These are phyloP conservation scores for Ichneumoninae sp. DNA, from an alignment of 2,888 invertebrate species.

Conservation along the genomic window DNA sequence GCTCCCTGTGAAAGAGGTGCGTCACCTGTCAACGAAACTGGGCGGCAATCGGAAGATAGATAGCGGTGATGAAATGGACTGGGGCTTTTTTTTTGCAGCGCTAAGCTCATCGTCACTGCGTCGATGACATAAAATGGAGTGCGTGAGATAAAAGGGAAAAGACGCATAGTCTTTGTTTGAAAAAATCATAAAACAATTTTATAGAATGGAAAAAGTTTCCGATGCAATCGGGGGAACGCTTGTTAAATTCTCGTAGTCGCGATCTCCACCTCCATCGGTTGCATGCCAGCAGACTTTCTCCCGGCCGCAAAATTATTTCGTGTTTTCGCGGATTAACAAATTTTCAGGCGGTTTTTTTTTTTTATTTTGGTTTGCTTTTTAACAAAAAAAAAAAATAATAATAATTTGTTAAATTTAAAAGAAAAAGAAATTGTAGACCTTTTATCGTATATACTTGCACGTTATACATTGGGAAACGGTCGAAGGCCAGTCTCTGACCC, in stretches of 20 bases:
- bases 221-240: no score
- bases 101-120: neutral
- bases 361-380: neutral
- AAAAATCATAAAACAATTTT: neutral
- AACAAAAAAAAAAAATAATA: neutral
- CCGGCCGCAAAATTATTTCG: no score
- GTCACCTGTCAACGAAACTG: neutral
- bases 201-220: neutral
- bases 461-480: slow-evolving; percentile 64
- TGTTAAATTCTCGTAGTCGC: neutral
- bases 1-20: slow-evolving; percentile 14
- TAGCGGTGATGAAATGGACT: neutral
- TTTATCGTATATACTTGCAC: neutral
- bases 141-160: neutral
- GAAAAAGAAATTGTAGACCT: neutral
- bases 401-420: neutral
- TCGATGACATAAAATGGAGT: neutral
- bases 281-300: no score
- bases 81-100: neutral
- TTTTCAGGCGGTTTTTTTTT: no score
- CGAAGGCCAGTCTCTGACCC: slow-evolving; percentile 74
- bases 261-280: neutral
- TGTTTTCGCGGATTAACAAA: no score
- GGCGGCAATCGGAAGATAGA: neutral
- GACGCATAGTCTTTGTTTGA: neutral